phyloP scores from a whole-genome alignment of 2,888 invertebrate species.

The Pantelozetes paolii region DNA sequence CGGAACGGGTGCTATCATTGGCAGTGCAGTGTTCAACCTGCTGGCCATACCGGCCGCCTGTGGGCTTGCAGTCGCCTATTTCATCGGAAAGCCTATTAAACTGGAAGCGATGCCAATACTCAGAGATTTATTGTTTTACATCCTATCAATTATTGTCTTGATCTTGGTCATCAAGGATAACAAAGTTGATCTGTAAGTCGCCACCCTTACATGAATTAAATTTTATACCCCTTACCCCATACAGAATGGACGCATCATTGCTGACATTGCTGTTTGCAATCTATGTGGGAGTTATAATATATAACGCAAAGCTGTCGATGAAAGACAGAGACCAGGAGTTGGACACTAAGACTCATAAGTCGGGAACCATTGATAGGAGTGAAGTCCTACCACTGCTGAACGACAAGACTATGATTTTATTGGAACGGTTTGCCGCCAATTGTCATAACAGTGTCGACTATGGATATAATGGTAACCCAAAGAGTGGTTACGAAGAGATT shows the following conservation, averaged over 20 bases:
- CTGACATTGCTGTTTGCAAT: conserved; percentile 37
- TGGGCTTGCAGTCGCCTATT: conserved; percentile 40
- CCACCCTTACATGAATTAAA: background rate
- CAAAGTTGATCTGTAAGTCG: conserved; percentile 40
- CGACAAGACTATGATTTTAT: background rate
- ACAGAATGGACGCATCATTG: conserved; percentile 38
- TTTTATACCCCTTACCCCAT: background rate
- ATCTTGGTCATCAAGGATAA: conserved; percentile 40
- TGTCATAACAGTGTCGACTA: background rate
- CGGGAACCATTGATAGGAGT: background rate
- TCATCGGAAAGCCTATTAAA: conserved; percentile 34
- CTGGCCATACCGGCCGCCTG: conserved; percentile 40
- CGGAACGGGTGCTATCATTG: conserved; percentile 42
- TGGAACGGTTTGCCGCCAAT: background rate
- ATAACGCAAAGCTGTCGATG: conserved; percentile 34
- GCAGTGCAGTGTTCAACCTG: conserved; percentile 39
- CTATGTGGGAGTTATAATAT: conserved; percentile 40
- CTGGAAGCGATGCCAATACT: conserved; percentile 29
- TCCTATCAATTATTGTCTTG: conserved; percentile 40
- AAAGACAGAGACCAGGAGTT: background rate
- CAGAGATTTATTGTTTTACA: conserved; percentile 38
- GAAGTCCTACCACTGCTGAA: background rate
- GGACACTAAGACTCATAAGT: background rate
- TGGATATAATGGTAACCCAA: background rate
- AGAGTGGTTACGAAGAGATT: conserved; percentile 35